Base-by-base conservation (phyloP, 2,888 invertebrate genomes). In the Pristionchus maxplancki region DNA sequence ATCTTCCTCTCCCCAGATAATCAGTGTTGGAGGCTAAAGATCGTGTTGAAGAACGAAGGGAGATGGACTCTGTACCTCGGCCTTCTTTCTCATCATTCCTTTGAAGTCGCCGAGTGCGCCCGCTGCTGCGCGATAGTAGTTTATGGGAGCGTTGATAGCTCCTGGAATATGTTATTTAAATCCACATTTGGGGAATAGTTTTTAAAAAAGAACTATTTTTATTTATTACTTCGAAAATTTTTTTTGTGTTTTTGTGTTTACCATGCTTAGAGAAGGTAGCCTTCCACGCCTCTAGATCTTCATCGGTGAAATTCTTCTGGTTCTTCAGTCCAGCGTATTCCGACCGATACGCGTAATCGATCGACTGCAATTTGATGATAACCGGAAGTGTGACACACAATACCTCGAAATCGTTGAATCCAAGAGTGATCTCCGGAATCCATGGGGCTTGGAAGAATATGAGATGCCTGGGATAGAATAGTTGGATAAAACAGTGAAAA, bases 211-310 rank as follows among this genome's bases (percentile, higher is more conserved):
- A 58, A 4, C 20, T 9, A 58, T 8, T 4, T 20, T 3, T 6
- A 20, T 6, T n/a, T n/a, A 31, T 17, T 67, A 67, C 31, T 31
- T n/a, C n/a, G n/a, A n/a, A n/a, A n/a, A n/a, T n/a, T n/a, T n/a
- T n/a, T n/a, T n/a, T n/a, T n/a, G n/a, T n/a, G n/a, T n/a, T n/a
- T n/a, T n/a, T n/a, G 17, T 6, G n/a, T 44, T 0, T 31, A 87
- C 96, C 96, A 95, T 96, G 96, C 91, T 96, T 95, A 50, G 96
- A 96, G 95, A 97, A 97, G 5, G 96, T 95, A 94, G 97, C 97
- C 95, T 97, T 97, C 94, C 96, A 97, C 0, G 97, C 97, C 92
- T 97, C 97, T 24, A 97, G 95, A 92, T 96, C 96, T 84, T 96
- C 96, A 24, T 96, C 95, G 24, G 94, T 94, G 64, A 95, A 92